Base-by-base conservation (phyloP, 2,888 invertebrate genomes). In the Sipha maydis region DNA sequence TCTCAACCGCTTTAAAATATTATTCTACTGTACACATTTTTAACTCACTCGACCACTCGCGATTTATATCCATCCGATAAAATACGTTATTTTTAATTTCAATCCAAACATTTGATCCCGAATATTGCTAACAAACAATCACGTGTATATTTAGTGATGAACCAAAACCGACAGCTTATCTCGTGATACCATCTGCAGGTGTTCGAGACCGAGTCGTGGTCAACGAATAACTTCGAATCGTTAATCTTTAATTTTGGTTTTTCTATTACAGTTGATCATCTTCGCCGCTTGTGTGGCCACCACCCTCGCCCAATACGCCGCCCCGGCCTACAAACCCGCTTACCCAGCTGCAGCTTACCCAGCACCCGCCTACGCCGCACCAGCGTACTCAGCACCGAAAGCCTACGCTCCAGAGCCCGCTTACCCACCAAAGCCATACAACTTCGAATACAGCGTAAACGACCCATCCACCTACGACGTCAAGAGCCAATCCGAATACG, bases 371-470 rank as follows among this genome's bases (percentile, higher is more conserved):
- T 83, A 83, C 83, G 5, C 76, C 2, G 89, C 89, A 31, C 84
- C 89, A 3, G 56, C 85, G 17, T 89, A 89, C 89, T 14, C 89
- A 1, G 86, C 86, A 56, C 86, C 89, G 19, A 88, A 88, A n/a
- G 80, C 88, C 17, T 88, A 88, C 82, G 88, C 88, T 3, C 88
- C 88, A 41, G 88, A 88, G 67, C 88, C 88, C 73, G 88, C 88
- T 3, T 88, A 88, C 82, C 61, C 88, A 9, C 88, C 88, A 25
- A 67, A 56, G 17, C 88, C 88, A 34, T 88, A 88, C 88, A 88
- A 31, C 88, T 88, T 88, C 88, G 88, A 88, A 28, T 88, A 88
- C 88, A 82, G 82, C 88, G 88, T 88, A 17, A 82, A 88, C 88
- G 88, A 88, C 88, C 82, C 80, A 8, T 41, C 75, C 88, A 88